Evolutionary conservation across 1,140 invertebrate species (phyloP).

Genomic region (Nomia melanderi): DNA sequence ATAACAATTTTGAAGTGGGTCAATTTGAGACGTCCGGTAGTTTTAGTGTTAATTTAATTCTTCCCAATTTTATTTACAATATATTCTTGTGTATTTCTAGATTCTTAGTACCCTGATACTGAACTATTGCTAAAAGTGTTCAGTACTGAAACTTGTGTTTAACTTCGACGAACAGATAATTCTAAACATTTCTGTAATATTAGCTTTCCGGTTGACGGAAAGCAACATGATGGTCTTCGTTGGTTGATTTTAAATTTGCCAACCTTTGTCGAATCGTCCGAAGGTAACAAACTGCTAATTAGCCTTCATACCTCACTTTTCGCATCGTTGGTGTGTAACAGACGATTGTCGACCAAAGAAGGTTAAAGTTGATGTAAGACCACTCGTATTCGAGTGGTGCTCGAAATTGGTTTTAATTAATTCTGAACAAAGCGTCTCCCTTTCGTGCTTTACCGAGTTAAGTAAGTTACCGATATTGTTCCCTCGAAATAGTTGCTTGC

Average conservation of each 20-base stretch:
- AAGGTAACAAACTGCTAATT: constrained; percentile 57
- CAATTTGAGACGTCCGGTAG: too few species aligned
- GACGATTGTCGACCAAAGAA: constrained; percentile 30
- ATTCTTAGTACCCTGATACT: too few species aligned
- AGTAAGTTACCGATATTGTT: constrained; percentile 50
- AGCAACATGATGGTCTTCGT: not conserved
- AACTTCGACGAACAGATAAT: too few species aligned
- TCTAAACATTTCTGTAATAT: not conserved
- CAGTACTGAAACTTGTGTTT: too few species aligned
- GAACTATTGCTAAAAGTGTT: too few species aligned
- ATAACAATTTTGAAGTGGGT: too few species aligned
- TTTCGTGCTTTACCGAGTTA: constrained; percentile 37
- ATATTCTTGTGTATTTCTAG: too few species aligned
- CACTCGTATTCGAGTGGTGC: constrained; percentile 40
- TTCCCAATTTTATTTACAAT: too few species aligned
- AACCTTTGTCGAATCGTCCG: not conserved
- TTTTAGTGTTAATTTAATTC: too few species aligned
- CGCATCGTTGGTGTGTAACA: constrained; percentile 17
- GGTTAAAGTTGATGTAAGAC: constrained; percentile 51
- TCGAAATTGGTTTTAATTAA: constrained; percentile 68
- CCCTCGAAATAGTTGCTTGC: constrained; percentile 30
- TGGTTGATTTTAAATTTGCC: not conserved
- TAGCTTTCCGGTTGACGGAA: not conserved
- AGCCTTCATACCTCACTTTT: constrained; percentile 55
- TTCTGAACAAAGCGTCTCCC: constrained; percentile 56